Percentiles rank a stretch among this genome's conserved stretches.
Conservation (phyloP, 2,797 vertebrate genomes). For the Triplophysa yarkandensis region DNA sequence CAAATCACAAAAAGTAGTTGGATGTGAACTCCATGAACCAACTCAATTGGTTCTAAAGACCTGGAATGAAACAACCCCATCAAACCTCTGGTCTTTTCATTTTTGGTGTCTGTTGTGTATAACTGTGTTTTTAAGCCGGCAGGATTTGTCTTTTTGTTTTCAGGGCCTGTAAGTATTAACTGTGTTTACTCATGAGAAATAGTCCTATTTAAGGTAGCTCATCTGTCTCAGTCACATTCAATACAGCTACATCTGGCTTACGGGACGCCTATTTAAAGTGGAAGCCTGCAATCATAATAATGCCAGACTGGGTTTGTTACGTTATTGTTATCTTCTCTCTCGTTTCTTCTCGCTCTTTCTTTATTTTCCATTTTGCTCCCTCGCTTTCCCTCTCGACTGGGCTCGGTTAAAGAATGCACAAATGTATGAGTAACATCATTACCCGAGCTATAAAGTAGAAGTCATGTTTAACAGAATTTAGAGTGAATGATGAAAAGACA, state of each 20-base stretch:
- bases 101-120: background rate
- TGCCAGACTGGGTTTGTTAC: constrained; percentile 61
- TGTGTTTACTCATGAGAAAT: constrained; percentile 67
- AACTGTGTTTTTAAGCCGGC: constrained; percentile 23
- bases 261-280: constrained; percentile 65
- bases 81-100: background rate
- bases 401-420: constrained; percentile 13
- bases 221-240: constrained; percentile 71
- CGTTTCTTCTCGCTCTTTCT: constrained; percentile 34
- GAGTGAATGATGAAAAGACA: constrained; percentile 40
- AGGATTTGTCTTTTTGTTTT: constrained; percentile 28
- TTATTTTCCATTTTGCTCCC: constrained; percentile 48
- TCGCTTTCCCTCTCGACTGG: constrained; percentile 17
- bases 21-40: background rate
- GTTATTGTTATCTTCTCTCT: constrained; percentile 54
- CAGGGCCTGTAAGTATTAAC: constrained; percentile 63
- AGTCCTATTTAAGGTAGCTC: constrained; percentile 69
- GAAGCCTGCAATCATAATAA: constrained; percentile 59
- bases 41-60: background rate
- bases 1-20: background rate
- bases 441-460: constrained; percentile 28
- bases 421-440: constrained; percentile 35
- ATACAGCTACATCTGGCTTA: constrained; percentile 54
- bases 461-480: constrained; percentile 38
- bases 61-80: background rate